Evolutionary conservation across 2,113 vertebrate genomes (phyloP).

Genomic region (Sterna hirundo): DNA sequence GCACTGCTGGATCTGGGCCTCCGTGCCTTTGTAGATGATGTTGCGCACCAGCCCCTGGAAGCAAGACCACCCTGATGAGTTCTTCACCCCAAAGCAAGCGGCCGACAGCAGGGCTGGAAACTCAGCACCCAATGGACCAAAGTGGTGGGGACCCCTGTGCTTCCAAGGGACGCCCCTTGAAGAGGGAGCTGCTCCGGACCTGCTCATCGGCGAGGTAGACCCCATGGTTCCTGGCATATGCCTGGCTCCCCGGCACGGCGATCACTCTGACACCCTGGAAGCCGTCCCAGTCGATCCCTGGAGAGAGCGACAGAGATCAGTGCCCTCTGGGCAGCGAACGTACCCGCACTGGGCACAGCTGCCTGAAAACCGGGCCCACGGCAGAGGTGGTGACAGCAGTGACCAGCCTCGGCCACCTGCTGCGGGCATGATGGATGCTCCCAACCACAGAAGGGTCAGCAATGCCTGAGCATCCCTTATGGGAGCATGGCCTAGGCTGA

Average conservation of each 20-base stretch:
- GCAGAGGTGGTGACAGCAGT: background rate
- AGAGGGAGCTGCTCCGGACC: conserved; percentile 58
- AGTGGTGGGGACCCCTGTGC: background rate
- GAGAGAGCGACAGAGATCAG: background rate
- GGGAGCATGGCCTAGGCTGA: background rate
- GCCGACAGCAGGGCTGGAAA: background rate
- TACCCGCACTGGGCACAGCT: background rate
- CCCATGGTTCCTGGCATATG: conserved; percentile 86
- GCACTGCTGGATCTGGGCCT: conserved; percentile 77
- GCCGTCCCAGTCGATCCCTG: conserved; percentile 83
- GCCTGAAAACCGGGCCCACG: rapidly evolving
- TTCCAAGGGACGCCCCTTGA: background rate
- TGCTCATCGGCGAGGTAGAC: conserved; percentile 82
- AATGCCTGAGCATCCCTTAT: rapidly evolving
- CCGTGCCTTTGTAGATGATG: conserved; percentile 85
- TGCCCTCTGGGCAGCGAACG: rapidly evolving
- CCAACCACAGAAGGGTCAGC: rapidly evolving
- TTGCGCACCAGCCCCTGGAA: conserved; percentile 80
- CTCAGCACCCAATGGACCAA: background rate
- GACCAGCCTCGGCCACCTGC: rapidly evolving
- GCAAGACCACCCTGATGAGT: background rate
- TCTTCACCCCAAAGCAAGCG: background rate
- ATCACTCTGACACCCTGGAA: conserved; percentile 87
- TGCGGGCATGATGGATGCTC: rapidly evolving
- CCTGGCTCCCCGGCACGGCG: conserved; percentile 80